These are phyloP conservation scores for Meriones unguiculatus DNA, from an alignment of 2,113 vertebrate genomes.

Conservation along the genomic window DNA sequence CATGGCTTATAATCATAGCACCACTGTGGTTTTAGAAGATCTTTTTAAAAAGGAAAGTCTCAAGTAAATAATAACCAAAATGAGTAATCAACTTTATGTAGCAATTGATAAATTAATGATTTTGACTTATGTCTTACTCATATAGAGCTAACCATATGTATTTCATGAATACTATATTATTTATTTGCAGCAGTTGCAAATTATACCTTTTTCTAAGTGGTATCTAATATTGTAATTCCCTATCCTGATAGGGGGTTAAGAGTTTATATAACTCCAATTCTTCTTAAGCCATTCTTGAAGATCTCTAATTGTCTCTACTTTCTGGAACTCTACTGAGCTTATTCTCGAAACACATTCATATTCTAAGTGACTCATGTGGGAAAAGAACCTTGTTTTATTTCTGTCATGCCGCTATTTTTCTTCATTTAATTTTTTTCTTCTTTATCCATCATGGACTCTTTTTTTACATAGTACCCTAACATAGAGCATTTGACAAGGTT, in stretches of 20 bases:
- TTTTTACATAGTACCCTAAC: too few relatives aligned
- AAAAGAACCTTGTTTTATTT: neutral
- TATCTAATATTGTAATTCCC: neutral
- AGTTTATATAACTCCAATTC: neutral
- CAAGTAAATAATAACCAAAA: neutral
- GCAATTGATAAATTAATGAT: neutral
- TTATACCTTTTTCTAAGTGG: neutral
- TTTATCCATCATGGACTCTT: neutral
- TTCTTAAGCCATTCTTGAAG: neutral
- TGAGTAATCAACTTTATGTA: neutral
- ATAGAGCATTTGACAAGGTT: neutral
- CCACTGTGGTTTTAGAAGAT: neutral
- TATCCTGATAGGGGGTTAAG: neutral
- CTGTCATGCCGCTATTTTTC: neutral
- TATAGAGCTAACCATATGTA: neutral
- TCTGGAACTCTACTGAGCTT: neutral
- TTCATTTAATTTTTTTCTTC: neutral
- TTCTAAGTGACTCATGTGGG: neutral
- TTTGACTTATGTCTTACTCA: neutral
- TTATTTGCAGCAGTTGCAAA: neutral
- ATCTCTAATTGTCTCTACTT: neutral
- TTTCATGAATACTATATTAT: neutral
- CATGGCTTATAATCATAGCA: neutral
- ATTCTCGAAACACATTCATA: neutral
- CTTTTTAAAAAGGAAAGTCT: neutral